Percentiles rank a stretch among this genome's conserved stretches.
phyloP scores from a whole-genome alignment of 2,113 vertebrate species.

The Brachionichthys hirsutus region DNA sequence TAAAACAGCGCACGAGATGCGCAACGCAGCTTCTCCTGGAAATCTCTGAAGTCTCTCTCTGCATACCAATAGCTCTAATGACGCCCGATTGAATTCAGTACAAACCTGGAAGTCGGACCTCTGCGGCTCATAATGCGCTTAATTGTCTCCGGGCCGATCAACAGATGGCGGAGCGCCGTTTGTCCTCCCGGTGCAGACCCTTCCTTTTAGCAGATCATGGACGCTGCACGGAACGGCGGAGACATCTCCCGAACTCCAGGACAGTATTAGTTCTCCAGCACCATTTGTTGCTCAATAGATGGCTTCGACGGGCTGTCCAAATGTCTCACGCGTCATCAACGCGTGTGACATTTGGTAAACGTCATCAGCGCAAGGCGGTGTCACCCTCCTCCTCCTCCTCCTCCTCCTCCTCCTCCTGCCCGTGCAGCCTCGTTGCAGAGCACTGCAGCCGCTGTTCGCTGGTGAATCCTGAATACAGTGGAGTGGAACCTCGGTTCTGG shows the following conservation, averaged over 20 bases:
- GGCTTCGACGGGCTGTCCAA: slow-evolving; percentile 58
- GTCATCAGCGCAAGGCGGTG: slow-evolving; percentile 71
- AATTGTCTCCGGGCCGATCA: slow-evolving; percentile 61
- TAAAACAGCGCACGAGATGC: slow-evolving; percentile 28
- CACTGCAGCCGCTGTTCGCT: neutral
- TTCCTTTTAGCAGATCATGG: slow-evolving; percentile 14
- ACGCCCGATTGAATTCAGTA: neutral
- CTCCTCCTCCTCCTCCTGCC: neutral
- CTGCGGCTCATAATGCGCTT: slow-evolving; percentile 61
- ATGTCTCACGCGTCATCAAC: slow-evolving; percentile 71
- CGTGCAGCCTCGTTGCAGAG: slow-evolving; percentile 8
- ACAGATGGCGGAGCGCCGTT: slow-evolving; percentile 51
- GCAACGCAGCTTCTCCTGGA: slow-evolving; percentile 39
- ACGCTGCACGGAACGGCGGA: slow-evolving; percentile 6
- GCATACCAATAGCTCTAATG: slow-evolving; percentile 46
- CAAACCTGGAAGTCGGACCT: slow-evolving; percentile 64
- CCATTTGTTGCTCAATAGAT: slow-evolving; percentile 56
- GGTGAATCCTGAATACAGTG: neutral
- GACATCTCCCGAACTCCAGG: slow-evolving; percentile 38
- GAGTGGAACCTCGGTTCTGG: no score
- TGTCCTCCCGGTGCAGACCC: slow-evolving; percentile 37
- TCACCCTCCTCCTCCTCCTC: slow-evolving; percentile 23
- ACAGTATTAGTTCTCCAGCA: slow-evolving; percentile 35
- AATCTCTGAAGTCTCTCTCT: slow-evolving; percentile 44
- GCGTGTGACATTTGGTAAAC: no score